These are phyloP conservation scores for Hippolais icterina DNA, from an alignment of 2,113 vertebrate genomes.

Conservation along the genomic window DNA sequence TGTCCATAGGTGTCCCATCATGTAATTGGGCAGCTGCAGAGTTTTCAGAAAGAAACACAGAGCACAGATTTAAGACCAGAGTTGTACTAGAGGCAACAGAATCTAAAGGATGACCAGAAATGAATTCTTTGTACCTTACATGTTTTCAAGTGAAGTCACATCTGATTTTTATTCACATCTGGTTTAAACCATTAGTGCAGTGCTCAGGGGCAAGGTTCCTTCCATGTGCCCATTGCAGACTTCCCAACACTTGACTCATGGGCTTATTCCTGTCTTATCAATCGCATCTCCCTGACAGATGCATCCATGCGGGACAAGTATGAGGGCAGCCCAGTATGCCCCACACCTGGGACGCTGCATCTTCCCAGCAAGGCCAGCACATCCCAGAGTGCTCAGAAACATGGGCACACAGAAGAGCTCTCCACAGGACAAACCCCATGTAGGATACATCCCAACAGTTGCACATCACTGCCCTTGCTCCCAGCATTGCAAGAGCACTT, in stretches of 20 bases:
- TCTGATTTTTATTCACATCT: fast-evolving
- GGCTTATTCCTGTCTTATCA: background rate
- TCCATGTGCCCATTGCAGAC: background rate
- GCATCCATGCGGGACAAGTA: background rate
- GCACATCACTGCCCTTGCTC: background rate
- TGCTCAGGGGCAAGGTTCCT: background rate
- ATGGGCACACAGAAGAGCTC: fast-evolving
- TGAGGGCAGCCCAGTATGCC: background rate
- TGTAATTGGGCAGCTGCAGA: background rate
- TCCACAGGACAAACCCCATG: fast-evolving
- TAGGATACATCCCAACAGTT: too few relatives aligned
- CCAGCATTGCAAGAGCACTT: background rate
- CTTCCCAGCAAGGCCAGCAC: background rate
- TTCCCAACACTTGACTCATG: background rate
- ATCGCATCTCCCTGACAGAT: background rate
- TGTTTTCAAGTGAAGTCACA: background rate
- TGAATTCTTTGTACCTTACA: background rate
- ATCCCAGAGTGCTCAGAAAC: background rate
- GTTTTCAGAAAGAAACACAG: background rate
- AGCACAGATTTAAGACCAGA: background rate
- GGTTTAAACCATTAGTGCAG: background rate
- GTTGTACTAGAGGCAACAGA: background rate
- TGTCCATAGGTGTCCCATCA: background rate
- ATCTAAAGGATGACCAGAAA: background rate
- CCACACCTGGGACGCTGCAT: background rate